Evolutionary conservation across 2,113 vertebrate species (phyloP), one percentile per base, ranked within the genome.

Genomic region (Ctenodactylus gundi): DNA sequence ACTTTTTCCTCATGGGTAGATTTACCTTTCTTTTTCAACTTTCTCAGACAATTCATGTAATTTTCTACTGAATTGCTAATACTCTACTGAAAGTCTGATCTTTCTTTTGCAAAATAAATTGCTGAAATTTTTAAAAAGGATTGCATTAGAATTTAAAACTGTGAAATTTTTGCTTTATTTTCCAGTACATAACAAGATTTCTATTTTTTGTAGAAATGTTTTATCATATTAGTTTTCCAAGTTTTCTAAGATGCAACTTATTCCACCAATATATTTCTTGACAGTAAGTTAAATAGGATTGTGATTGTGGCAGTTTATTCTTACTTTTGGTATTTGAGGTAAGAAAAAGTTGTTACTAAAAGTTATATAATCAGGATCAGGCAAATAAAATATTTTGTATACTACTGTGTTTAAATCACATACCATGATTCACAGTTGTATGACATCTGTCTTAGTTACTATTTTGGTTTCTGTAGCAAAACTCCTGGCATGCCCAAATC

Each of bases 321-420:
- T 97, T 90, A 4, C 94, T 96, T 96, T 97, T 94, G n/a, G 89
- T 31, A 44, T 80, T 88, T 29, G 44, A 87, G 8, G 1, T 77
- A 87, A 46, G 44, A 86, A 94, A 94, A 7, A 83, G 6, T 73
- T 94, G 7, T 85, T 96, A 2, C 44, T 93, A 78, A 94, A 78
- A 95, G 4, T 64, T 93, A 34, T 0, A 4, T 82, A 80, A 1
- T 3, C 58, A 73, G 88, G 92, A 44, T 95, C 21, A 10, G 72
- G 8, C 70, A 96, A 85, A 92, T 67, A 68, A 73, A 91, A 41
- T 0, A 0, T 0, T 62, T 76, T 94, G 2, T 62, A 31, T 62
- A 46, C 65, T 6, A 44, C 31, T 92, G 3, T 83, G 20, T 76
- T 77, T 92, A 78, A 78, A 3, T 60, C 65, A 82, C 93, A 94